Conservation (phyloP, 2,888 invertebrate genomes). For the Tiphia femorata region DNA sequence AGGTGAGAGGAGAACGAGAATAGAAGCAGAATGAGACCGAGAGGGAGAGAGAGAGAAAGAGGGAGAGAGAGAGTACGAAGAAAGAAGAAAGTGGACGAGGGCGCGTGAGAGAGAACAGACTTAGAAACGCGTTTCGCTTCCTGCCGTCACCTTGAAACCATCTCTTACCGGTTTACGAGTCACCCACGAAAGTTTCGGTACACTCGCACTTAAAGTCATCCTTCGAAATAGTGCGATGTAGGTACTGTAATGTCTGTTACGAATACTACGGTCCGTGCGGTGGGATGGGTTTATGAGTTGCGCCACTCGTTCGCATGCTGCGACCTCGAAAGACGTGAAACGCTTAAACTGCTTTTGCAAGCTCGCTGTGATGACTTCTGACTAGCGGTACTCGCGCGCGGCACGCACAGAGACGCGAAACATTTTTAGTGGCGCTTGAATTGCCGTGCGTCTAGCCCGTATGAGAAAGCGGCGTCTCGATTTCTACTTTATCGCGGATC, state of each 20-base stretch:
- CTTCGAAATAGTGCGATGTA: conserved; percentile 43
- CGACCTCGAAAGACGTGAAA: conserved; percentile 30
- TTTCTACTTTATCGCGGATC: no score
- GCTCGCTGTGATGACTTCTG: conserved; percentile 30
- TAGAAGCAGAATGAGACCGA: no score
- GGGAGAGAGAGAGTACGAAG: conserved; percentile 10
- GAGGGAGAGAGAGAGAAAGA: conserved; percentile 10
- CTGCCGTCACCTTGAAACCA: conserved; percentile 46
- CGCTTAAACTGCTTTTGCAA: conserved; percentile 34
- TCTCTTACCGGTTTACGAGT: conserved; percentile 50
- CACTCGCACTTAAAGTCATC: conserved; percentile 48
- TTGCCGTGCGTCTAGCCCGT: no score
- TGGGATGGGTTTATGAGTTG: conserved; percentile 38
- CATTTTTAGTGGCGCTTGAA: no score
- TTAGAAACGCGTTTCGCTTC: conserved; percentile 45
- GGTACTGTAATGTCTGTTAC: conserved; percentile 42
- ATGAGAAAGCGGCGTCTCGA: no score
- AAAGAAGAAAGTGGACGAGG: conserved; percentile 6
- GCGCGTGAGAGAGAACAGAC: conserved; percentile 21
- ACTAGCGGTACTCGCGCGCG: neutral
- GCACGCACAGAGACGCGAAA: neutral
- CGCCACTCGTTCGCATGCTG: conserved; percentile 32
- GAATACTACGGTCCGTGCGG: conserved; percentile 25
- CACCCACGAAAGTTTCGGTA: conserved; percentile 39
- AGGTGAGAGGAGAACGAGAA: conserved; percentile 1